phyloP scores from a whole-genome alignment of 2,888 invertebrate genomes.

The Camptogramma bilineatum region DNA sequence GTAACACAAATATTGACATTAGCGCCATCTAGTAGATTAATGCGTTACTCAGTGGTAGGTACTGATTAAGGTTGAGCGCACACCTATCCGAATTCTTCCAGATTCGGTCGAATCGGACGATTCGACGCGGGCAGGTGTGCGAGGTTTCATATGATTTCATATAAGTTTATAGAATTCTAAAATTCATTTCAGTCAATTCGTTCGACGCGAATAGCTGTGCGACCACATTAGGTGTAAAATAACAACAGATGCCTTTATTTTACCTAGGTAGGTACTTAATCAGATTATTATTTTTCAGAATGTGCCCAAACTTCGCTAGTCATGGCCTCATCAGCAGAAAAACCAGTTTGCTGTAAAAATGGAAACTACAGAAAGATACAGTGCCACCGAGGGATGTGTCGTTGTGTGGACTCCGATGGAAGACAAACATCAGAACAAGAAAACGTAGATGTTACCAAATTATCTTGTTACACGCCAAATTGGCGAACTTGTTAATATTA shows the following conservation, averaged over 20 bases:
- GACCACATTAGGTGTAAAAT: too few relatives aligned
- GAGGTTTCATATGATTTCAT: too few relatives aligned
- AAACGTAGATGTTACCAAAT: conserved; percentile 56
- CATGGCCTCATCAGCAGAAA: conserved; percentile 70
- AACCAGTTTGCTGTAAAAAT: conserved; percentile 86
- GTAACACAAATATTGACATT: not conserved
- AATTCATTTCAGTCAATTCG: too few relatives aligned
- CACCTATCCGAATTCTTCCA: too few relatives aligned
- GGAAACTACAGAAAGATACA: conserved; percentile 88
- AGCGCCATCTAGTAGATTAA: conserved; percentile 12
- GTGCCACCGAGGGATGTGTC: conserved; percentile 86
- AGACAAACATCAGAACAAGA: conserved; percentile 76
- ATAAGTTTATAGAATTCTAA: too few relatives aligned
- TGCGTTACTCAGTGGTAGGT: not conserved
- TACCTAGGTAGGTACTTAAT: too few relatives aligned
- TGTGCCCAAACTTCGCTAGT: conserved; percentile 85
- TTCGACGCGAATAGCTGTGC: too few relatives aligned
- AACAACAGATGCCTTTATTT: too few relatives aligned
- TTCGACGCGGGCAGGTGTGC: too few relatives aligned
- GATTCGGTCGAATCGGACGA: too few relatives aligned
- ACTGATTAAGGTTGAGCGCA: too few relatives aligned
- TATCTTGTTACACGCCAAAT: conserved; percentile 57
- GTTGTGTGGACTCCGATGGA: conserved; percentile 87
- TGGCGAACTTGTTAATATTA: conserved; percentile 66
- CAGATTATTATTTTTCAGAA: conserved; percentile 72